A percentile compares a stretch with the other conserved stretches of the same genome.
Conservation (phyloP, 2,113 vertebrate species). For the Python bivittatus region DNA sequence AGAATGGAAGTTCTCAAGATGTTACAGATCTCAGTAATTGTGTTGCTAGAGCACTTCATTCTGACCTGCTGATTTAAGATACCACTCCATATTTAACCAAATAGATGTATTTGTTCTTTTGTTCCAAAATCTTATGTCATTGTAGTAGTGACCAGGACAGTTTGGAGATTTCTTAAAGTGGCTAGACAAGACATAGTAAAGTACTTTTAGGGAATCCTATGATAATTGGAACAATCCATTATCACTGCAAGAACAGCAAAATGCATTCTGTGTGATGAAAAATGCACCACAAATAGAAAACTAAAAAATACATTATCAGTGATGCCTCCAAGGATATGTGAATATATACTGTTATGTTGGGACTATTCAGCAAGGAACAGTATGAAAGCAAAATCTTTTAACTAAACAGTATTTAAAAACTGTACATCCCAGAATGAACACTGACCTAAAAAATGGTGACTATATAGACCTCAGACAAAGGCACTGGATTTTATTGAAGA, state of each 20-base stretch:
- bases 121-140: neutral
- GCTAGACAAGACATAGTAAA: neutral
- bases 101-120: neutral
- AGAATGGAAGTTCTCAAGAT: neutral
- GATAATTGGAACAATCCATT: constrained; percentile 8
- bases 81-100: neutral
- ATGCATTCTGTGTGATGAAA: neutral
- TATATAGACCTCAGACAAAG: neutral
- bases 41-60: neutral
- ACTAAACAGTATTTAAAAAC: neutral
- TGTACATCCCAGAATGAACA: neutral
- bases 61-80: neutral
- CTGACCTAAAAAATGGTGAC: neutral
- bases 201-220: neutral
- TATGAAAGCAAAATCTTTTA: neutral
- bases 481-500: neutral
- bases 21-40: neutral
- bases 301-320: neutral
- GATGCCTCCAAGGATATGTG: neutral
- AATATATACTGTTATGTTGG: neutral
- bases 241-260: neutral
- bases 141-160: neutral
- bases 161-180: neutral
- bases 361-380: neutral
- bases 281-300: neutral